phyloP scores from a whole-genome alignment of 92 coral and sea anemone genomes.

The Desmophyllum pertusum region DNA sequence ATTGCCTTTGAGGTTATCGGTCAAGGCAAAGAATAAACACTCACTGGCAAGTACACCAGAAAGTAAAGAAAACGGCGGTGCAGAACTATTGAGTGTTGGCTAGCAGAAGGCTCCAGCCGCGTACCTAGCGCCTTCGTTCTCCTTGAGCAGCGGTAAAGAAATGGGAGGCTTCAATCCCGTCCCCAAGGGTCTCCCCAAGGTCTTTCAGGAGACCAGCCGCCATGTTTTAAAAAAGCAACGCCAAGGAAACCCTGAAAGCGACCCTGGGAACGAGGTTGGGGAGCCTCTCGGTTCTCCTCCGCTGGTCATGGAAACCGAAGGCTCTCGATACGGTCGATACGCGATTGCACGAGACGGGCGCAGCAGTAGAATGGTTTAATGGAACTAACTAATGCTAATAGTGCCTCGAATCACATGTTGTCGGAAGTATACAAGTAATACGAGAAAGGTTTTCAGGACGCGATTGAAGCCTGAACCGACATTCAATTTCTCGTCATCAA shows the following conservation, averaged over 20 bases:
- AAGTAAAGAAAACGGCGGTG: background rate
- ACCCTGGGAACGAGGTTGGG: background rate
- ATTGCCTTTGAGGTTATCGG: slow-evolving; percentile 16
- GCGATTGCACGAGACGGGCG: background rate
- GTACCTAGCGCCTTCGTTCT: background rate
- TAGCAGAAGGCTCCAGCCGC: background rate
- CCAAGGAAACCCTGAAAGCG: no score
- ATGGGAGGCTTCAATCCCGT: no score
- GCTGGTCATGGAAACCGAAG: background rate
- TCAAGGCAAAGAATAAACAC: background rate
- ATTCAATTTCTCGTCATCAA: no score
- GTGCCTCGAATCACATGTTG: no score
- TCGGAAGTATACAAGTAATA: background rate
- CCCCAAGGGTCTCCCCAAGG: no score
- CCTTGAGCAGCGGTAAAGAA: background rate
- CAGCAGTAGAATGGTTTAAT: background rate
- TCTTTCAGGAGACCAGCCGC: no score
- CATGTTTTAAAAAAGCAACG: no score
- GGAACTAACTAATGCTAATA: no score
- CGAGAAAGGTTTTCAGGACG: background rate
- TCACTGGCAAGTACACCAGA: background rate
- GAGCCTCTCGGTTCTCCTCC: background rate
- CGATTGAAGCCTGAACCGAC: no score
- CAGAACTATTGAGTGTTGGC: background rate
- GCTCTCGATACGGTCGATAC: no score